Evolutionary conservation across 1,140 invertebrate genomes (phyloP), one percentile per base, ranked within the genome.

Genomic region (Trichonephila clavipes): DNA sequence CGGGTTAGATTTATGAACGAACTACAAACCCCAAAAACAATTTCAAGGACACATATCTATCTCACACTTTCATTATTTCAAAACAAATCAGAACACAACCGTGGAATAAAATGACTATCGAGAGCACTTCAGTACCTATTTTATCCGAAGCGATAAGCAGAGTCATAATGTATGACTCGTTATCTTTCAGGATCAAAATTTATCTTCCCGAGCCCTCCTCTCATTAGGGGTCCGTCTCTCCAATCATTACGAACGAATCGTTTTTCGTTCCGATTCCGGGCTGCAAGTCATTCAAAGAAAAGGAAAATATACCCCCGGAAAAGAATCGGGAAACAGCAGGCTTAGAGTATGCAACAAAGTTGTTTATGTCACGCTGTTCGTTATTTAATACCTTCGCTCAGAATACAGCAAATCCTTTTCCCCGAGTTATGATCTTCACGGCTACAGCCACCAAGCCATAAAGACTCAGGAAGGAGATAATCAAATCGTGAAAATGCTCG

Each of bases 361-460:
- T 85, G 82, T 85, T 85, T 85, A 85, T 85, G 82, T 85, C 44
- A 85, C 58, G 82, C 82, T 58, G 82, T 59, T 85, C 58, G 58
- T 85, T 58, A 85, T 85, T 85, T 85, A 85, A 85, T 85, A 85
- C 82, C 82, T 85, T 58, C 44, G 16, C 44, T 24, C 82, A 85
- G 82, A 85, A 85, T 85, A 85, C 82, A 85, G 44, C 19, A 28
- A 85, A 85, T 59, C 44, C 82, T 58, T 85, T 85, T 85, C n/a
- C 82, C 82, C 82, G 21, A 85, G 82, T 85, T 85, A 85, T 85
- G 82, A 85, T 85, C 82, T 85, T 85, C 82, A 85, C 82, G 58
- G 82, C 82, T 85, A 85, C 82, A 85, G 82, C 82, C 58, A 51
- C 44, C n/a, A 59, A 85, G 82, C 82, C 44, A 85, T 85, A 85